Percentiles rank a stretch among this genome's conserved stretches.
These are phyloP conservation scores for Varecia variegata DNA, from an alignment of 2,797 vertebrate species.

Conservation along the genomic window DNA sequence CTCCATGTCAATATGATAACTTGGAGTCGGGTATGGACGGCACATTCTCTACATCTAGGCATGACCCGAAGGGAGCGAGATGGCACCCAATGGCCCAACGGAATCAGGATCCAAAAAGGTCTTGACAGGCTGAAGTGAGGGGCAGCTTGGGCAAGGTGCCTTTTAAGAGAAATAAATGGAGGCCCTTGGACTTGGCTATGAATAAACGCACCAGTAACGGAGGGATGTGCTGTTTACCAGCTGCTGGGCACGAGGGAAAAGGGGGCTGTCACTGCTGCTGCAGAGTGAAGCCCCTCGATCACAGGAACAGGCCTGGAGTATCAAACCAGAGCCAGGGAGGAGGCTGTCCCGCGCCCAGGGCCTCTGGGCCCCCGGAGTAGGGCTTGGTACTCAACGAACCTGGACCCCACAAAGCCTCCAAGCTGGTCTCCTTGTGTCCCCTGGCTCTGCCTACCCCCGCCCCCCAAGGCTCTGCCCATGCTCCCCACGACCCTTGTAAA, in stretches of 20 bases:
- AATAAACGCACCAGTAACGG: neutral
- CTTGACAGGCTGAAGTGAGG: neutral
- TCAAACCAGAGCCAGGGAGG: neutral
- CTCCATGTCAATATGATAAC: neutral
- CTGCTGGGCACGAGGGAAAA: neutral
- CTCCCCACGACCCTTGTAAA: neutral
- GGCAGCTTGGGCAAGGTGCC: neutral
- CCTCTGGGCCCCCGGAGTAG: neutral
- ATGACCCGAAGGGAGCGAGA: neutral
- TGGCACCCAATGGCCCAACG: neutral
- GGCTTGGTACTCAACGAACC: neutral
- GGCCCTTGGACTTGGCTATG: no score
- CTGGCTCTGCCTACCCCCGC: no score
- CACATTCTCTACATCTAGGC: neutral
- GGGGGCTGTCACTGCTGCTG: no score
- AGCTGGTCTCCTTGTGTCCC: neutral
- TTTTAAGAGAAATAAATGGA: neutral
- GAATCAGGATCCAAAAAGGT: neutral
- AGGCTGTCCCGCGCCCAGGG: no score
- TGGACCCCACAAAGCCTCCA: neutral
- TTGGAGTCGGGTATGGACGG: fast-evolving
- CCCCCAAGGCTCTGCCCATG: neutral
- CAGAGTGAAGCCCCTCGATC: neutral
- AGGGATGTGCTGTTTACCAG: neutral
- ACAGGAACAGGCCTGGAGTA: neutral